Evolutionary conservation across 2,888 invertebrate species (phyloP), one percentile per base, ranked within the genome.

Genomic region (Standfussiana lucernea): DNA sequence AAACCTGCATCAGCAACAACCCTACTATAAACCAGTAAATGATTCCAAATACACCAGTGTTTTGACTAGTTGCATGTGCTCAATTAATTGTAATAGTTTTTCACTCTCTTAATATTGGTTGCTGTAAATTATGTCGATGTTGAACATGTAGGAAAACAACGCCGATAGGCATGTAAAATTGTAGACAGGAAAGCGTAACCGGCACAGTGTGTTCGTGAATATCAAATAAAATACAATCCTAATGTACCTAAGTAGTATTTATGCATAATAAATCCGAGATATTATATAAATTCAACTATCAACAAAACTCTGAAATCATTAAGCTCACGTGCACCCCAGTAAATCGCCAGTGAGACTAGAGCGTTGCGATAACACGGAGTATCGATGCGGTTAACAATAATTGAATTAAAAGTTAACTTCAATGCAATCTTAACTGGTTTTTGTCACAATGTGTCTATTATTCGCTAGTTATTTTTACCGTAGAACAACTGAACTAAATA

Each of bases 401-500:
- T 65, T 53, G n/a, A 72, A 68, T 42, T 59, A 42, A 71, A 85
- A 59, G 35, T 37, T 37, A 42, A 73, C 53, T 59, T 68, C 62
- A 21, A 72, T 77, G 61, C 40, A 75, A 79, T 77, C 47, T 62
- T 24, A 72, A 77, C 66, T 62, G 71, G 85, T 73, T 80, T 88
- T 82, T 82, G 83, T 79, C 77, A 71, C 72, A 72, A 74, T 37
- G 67, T 47, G 45, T 11, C 32, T 40, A 80, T 53, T 88, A 74
- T 82, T 81, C 71, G 70, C 77, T 78, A 77, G 80, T 83, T 85
- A 81, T 82, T 78, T 85, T 77, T 85, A 88, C 89, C 86, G 88
- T 86, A 85, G 73, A 71, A 81, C 85, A 79, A 87, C 62, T 92
- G 88, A 88, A 87, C 88, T 80, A 90, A 87, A 89, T 89, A 84